phyloP scores from a whole-genome alignment of 92 coral and sea anemone species.

The Metridium senile region DNA sequence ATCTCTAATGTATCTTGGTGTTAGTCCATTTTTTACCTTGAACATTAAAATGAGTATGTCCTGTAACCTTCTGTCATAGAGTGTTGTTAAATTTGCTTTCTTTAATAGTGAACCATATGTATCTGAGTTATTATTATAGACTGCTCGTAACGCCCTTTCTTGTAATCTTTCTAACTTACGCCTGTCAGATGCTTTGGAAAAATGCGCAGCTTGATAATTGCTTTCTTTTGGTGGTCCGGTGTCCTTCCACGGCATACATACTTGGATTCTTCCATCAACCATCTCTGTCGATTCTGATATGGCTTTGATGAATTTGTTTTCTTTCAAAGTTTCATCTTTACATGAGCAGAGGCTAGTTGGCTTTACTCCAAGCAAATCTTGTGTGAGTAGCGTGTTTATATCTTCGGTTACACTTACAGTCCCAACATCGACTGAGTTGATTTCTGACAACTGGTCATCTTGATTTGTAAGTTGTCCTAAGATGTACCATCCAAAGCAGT shows the following conservation, averaged over 20 bases:
- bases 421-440: slow-evolving; percentile 28
- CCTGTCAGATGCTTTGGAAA: no score
- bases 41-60: no score
- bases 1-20: no score
- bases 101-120: no score
- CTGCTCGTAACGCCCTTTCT: no score
- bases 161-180: no score
- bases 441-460: not conserved
- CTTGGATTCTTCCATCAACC: slow-evolving; percentile 47
- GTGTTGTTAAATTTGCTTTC: no score
- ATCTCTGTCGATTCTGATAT: slow-evolving; percentile 36
- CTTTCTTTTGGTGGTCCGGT: slow-evolving; percentile 46
- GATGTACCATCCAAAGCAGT: slow-evolving; percentile 46
- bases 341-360: slow-evolving; percentile 56
- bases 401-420: slow-evolving; percentile 25
- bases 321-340: slow-evolving; percentile 23
- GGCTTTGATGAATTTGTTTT: slow-evolving; percentile 54
- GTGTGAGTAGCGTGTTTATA: slow-evolving; percentile 26
- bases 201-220: slow-evolving; percentile 59
- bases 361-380: slow-evolving; percentile 51
- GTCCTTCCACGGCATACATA: slow-evolving; percentile 49
- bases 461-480: slow-evolving; percentile 33
- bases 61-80: no score
- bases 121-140: no score
- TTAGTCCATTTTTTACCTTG: no score